Base-by-base conservation (phyloP, 2,888 invertebrate species). In the Perdita meconis region DNA sequence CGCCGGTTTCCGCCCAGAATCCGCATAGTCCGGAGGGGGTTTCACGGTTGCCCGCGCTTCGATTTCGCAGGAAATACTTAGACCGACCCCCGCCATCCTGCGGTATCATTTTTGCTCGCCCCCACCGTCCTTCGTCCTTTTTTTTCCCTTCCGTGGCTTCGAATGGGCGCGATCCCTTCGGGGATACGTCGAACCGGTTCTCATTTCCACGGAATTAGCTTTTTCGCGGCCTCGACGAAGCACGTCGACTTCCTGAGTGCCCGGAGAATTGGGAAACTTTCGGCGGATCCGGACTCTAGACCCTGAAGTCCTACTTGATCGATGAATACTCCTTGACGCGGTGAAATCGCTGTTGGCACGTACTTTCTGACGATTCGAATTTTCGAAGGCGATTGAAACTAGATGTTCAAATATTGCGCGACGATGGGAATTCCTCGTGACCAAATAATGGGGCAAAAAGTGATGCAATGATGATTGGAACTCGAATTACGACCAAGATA, bases 141-240 rank as follows among this genome's bases (percentile, higher is more conserved):
- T 22, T 8, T 6, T 8, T 30, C 44, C 5, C 13, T 30, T 5
- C 26, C n/a, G 5, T 36, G 1, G 13, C 22, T 22, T 22, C 30
- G n/a, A n/a, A n/a, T n/a, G n/a, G 26, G 4, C 26, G 36, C 22
- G 47, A 42, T 60, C 42, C 59, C 44, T n/a, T 8, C 24, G 16
- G 59, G 59, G 42, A 60, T 60, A 12, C 57, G n/a, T 42, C 63
- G 50, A 38, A 63, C 63, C 63, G 63, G 63, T 63, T 63, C 51
- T 16, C 50, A 51, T 63, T 63, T 63, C 61, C 61, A 50, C 12
- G 63, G 63, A 51, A 63, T 63, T 38, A 36, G 50, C 16, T 16
- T 51, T 51, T 26, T 38, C 24, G 22, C 36, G 1, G n/a, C 19
- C 26, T 30, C 59, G 16, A 16, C 42, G 26, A 26, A n/a, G 26